phyloP scores from a whole-genome alignment of 2,888 invertebrate genomes.

The Nephrotoma flavescens region DNA sequence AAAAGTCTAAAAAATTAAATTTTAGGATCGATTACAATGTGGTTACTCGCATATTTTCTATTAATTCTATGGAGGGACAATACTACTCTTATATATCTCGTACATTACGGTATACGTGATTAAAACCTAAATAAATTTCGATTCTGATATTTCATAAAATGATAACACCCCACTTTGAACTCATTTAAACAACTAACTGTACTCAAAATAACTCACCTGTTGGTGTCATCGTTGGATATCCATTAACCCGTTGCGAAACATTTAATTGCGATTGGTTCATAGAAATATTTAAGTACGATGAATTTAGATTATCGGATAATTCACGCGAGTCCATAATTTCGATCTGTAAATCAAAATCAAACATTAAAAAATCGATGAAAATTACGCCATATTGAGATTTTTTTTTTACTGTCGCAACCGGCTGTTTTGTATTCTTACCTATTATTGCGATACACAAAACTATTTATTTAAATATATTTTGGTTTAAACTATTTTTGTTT shows the following conservation, averaged over 20 bases:
- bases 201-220: neutral
- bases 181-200: no score
- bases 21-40: no score
- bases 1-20: neutral
- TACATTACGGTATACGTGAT: no score
- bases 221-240: neutral
- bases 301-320: neutral
- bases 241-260: neutral
- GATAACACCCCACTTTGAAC: no score
- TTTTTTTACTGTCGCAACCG: neutral
- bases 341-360: neutral
- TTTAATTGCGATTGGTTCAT: neutral
- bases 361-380: neutral
- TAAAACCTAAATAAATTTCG: no score
- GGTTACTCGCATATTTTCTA: no score
- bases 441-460: neutral
- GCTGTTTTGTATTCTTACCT: neutral
- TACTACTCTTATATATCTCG: no score
- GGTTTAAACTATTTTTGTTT: neutral
- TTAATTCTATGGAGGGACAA: no score
- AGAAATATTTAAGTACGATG: neutral
- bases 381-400: neutral
- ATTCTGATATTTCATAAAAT: no score
- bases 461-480: neutral
- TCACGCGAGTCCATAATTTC: neutral